These are phyloP conservation scores for Zoanthus sociatus DNA, from an alignment of 92 coral and sea anemone genomes.

Conservation along the genomic window DNA sequence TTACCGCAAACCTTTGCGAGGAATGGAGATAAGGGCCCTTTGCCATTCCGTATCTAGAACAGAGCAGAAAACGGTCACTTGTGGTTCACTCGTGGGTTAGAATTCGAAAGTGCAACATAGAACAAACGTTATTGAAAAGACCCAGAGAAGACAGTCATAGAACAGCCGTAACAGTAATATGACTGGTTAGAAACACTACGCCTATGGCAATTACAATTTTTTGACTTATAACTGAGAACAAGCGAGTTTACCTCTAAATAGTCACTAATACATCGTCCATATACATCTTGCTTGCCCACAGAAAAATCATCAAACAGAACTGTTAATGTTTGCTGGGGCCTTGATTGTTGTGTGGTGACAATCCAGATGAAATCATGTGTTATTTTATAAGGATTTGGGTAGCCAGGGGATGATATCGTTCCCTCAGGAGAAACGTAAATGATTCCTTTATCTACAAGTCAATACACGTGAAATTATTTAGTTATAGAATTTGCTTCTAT, in stretches of 20 bases:
- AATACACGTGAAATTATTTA: not conserved
- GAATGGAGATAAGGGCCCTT: slow-evolving; percentile 73
- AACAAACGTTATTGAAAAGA: too few relatives aligned
- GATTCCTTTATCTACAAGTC: slow-evolving; percentile 65
- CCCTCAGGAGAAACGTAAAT: slow-evolving; percentile 68
- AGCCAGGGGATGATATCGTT: slow-evolving; percentile 73
- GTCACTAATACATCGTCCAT: slow-evolving; percentile 72
- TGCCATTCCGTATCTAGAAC: slow-evolving; percentile 70
- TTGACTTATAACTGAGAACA: too few relatives aligned
- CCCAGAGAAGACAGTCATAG: too few relatives aligned
- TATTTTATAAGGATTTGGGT: slow-evolving; percentile 71
- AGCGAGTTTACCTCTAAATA: slow-evolving; percentile 57
- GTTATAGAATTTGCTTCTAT: too few relatives aligned
- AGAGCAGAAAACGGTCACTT: not conserved
- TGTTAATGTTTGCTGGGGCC: slow-evolving; percentile 53
- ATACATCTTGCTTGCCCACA: slow-evolving; percentile 70
- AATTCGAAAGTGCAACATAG: too few relatives aligned
- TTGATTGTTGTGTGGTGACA: slow-evolving; percentile 43
- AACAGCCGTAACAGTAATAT: too few relatives aligned
- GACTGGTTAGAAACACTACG: too few relatives aligned
- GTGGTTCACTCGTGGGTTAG: too few relatives aligned
- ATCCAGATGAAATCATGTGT: slow-evolving; percentile 79
- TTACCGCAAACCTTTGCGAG: slow-evolving; percentile 75
- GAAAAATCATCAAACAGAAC: slow-evolving; percentile 70
- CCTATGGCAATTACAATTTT: too few relatives aligned